Base-by-base conservation (phyloP, 1,140 invertebrate genomes). In the Trichoplusia ni region DNA sequence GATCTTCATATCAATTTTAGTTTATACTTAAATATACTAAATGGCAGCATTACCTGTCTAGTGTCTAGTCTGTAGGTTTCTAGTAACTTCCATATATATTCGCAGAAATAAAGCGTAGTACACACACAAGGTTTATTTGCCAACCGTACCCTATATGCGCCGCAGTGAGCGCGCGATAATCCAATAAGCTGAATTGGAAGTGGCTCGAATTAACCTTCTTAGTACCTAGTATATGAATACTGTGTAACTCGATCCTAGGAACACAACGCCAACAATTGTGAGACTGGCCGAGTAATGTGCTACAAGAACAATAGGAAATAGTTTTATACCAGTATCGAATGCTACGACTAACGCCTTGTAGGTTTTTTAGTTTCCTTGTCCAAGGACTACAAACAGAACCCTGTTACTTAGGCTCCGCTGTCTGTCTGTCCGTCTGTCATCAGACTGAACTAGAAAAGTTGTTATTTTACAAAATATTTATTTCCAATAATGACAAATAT, bases 141-240 rank as follows among this genome's bases (percentile, higher is more conserved):
- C 11, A 4, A 31, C 23, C 29, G 18, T 31, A 44, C 49, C 23
- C 11, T 14, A 47, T 47, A 47, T 25, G 9, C 23, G 44, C 44
- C 23, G 11, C 23, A 27, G 21, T 13, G 42, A 53, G 35, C 64
- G 19, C 46, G 60, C 37, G 64, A 53, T 79, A 79, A 84, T 79
- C 79, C 79, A 82, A 81, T 82, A 79, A 79, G 65, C 71, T 59
- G 62, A 59, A 77, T 75, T 73, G 69, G 65, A 72, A 70, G 70
- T 62, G 71, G 54, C 67, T 72, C 51, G 65, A 77, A 69, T 81
- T 75, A 75, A 79, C 77, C 76, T 78, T 67, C 75, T 77, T 66
- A 60, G 63, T 70, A 35, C 14, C n/a, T n/a, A n/a, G n/a, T 51
- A 19, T 51, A 19, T 35, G 33, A 38, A 54, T 54, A 54, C n/a